Evolutionary conservation across 2,797 vertebrate species (phyloP).

Genomic region (Pogoniulus pusillus): DNA sequence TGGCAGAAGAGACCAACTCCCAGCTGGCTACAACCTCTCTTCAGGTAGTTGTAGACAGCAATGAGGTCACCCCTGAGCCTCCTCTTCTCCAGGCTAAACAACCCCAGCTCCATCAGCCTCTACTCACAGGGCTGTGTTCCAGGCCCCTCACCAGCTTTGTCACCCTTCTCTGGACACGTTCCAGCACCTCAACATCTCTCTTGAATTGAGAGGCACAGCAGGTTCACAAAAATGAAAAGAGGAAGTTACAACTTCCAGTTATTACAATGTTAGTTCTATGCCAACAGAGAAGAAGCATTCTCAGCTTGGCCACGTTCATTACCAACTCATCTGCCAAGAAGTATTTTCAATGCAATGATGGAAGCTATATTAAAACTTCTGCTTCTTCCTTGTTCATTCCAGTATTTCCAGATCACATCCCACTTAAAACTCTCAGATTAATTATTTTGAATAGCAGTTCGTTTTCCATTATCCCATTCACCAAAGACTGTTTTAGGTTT

Average conservation of each 20-base stretch:
- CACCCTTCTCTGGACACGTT: too few relatives aligned
- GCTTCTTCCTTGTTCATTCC: background rate
- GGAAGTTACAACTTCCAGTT: background rate
- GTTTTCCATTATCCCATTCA: background rate
- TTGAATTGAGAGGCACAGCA: too few relatives aligned
- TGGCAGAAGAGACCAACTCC: too few relatives aligned
- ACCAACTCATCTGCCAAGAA: background rate
- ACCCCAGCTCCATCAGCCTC: too few relatives aligned
- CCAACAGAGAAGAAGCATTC: background rate
- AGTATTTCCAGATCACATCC: background rate
- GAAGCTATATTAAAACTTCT: background rate
- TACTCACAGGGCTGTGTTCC: too few relatives aligned
- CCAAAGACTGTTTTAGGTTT: background rate
- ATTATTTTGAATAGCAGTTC: constrained; percentile 9
- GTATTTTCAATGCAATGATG: background rate
- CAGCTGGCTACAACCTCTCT: too few relatives aligned
- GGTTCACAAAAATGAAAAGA: background rate
- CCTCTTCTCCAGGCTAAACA: too few relatives aligned
- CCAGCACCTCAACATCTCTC: too few relatives aligned
- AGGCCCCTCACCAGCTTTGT: too few relatives aligned
- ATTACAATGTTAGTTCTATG: background rate
- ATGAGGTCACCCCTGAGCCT: too few relatives aligned
- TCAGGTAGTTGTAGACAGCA: too few relatives aligned
- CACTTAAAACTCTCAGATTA: background rate
- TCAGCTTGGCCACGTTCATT: background rate